Conservation (phyloP, 2,888 invertebrate species). For the Cephus runcator region DNA sequence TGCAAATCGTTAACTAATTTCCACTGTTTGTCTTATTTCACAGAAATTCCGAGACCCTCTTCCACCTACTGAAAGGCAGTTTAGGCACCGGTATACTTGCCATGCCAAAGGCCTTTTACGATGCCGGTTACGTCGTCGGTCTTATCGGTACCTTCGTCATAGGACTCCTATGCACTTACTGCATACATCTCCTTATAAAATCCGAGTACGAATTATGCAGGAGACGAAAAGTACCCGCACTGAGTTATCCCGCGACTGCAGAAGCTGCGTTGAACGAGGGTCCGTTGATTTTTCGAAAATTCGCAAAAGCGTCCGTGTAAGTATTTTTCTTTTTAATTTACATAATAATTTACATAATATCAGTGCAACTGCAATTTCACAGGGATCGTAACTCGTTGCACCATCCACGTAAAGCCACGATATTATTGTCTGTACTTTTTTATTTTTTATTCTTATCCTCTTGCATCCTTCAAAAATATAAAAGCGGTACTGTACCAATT, state of each 20-base stretch:
- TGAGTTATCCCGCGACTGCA: constrained; percentile 85
- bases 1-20: background rate
- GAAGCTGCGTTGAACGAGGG: constrained; percentile 83
- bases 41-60: constrained; percentile 83
- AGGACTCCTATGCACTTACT: constrained; percentile 91
- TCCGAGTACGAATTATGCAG: constrained; percentile 71
- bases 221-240: constrained; percentile 68
- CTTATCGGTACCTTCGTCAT: constrained; percentile 83
- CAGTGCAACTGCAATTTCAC: background rate
- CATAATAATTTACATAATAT: background rate
- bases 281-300: constrained; percentile 73
- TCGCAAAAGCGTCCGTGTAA: constrained; percentile 77
- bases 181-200: constrained; percentile 88
- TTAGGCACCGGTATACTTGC: constrained; percentile 93
- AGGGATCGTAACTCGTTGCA: background rate
- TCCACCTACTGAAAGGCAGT: constrained; percentile 89
- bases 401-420: background rate
- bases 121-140: constrained; percentile 86
- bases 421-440: background rate
- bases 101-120: constrained; percentile 87
- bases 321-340: constrained; percentile 44
- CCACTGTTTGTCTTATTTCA: constrained; percentile 33
- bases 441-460: background rate
- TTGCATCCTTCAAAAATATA: background rate
- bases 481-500: background rate